phyloP scores from a whole-genome alignment of 2,888 invertebrate species.

The Meteorus colon region DNA sequence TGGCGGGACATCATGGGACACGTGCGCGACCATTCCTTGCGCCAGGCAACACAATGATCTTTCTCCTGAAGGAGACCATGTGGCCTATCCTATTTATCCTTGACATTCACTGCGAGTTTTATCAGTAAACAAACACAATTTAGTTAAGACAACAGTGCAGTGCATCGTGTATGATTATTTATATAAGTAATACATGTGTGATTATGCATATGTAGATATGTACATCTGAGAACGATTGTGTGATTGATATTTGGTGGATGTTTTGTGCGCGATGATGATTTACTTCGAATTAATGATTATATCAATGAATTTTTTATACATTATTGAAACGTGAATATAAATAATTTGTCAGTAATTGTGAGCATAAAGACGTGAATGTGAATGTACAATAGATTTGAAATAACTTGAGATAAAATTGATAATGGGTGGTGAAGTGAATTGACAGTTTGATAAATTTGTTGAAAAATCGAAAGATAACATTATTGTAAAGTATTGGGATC shows the following conservation, averaged over 20 bases:
- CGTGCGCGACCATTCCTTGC: constrained; percentile 12
- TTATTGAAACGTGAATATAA: too few species aligned
- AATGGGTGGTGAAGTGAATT: too few species aligned
- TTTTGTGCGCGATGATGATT: background rate
- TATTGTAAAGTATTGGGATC: constrained; percentile 70
- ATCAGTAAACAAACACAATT: constrained; percentile 14
- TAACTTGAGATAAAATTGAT: too few species aligned
- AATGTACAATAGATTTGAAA: background rate
- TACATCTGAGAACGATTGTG: background rate
- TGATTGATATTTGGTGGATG: background rate
- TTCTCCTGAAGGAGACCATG: constrained; percentile 10
- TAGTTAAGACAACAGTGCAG: constrained; percentile 1
- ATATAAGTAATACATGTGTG: background rate
- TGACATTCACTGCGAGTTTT: constrained; percentile 19
- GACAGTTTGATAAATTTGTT: too few species aligned
- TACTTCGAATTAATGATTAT: background rate
- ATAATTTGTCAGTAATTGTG: too few species aligned
- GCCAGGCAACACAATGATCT: constrained; percentile 18
- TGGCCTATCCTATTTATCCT: constrained; percentile 6
- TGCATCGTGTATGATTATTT: background rate
- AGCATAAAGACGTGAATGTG: too few species aligned
- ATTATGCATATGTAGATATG: background rate
- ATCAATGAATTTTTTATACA: too few species aligned
- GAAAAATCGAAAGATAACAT: constrained; percentile 55
- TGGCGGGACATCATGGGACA: constrained; percentile 14